Conservation (phyloP, 2,797 vertebrate species). For the Jordanella pulchra region DNA sequence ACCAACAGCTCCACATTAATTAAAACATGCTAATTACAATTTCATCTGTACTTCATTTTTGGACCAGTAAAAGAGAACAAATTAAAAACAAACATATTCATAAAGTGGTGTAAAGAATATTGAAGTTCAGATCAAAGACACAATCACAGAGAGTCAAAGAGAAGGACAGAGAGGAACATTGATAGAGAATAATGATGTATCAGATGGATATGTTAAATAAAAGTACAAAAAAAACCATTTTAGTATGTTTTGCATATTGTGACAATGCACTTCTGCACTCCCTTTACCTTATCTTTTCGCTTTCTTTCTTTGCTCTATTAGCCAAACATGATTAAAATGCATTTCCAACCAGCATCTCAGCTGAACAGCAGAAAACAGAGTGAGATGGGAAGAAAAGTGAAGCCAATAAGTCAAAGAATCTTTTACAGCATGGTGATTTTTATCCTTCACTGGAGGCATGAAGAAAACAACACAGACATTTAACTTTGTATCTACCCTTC, state of each 20-base stretch:
- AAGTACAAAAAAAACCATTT: constrained; percentile 68
- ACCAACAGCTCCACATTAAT: constrained; percentile 6
- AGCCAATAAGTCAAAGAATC: constrained; percentile 77
- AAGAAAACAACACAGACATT: constrained; percentile 75
- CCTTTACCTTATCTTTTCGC: constrained; percentile 69
- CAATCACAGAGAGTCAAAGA: constrained; percentile 50
- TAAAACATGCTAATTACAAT: constrained; percentile 10
- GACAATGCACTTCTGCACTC: constrained; percentile 70
- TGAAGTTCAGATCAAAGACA: constrained; percentile 11
- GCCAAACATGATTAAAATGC: constrained; percentile 84
- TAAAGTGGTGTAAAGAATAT: constrained; percentile 35
- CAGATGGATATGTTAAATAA: constrained; percentile 65
- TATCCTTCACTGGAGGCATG: constrained; percentile 75
- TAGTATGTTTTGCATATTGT: constrained; percentile 68
- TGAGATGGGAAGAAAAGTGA: constrained; percentile 64
- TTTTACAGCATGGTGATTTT: constrained; percentile 77
- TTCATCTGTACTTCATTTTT: constrained; percentile 6
- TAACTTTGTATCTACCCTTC: constrained; percentile 73
- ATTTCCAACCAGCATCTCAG: constrained; percentile 72
- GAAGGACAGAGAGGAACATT: constrained; percentile 55
- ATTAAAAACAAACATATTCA: constrained; percentile 1
- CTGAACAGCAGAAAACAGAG: constrained; percentile 53
- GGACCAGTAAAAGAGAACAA: constrained; percentile 42
- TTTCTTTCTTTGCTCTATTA: constrained; percentile 75
- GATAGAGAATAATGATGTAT: constrained; percentile 59